These are phyloP conservation scores for Synanthedon formicaeformis DNA, from an alignment of 2,888 invertebrate genomes.

Conservation along the genomic window DNA sequence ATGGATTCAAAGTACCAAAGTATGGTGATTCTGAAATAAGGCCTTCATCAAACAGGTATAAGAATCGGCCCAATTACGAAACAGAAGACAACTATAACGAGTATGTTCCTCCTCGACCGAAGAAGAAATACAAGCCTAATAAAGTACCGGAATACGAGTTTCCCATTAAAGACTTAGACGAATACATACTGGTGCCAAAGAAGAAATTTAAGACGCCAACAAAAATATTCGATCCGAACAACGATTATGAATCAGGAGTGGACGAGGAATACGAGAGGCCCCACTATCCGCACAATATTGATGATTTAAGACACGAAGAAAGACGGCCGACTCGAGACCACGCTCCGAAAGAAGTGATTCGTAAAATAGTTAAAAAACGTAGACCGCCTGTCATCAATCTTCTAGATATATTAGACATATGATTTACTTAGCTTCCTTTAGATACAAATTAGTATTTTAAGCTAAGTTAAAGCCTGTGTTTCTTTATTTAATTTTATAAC, in stretches of 20 bases:
- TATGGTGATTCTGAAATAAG: slow-evolving; percentile 29
- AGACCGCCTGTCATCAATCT: slow-evolving; percentile 44
- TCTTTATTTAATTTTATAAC: too few relatives aligned
- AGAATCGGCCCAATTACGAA: slow-evolving; percentile 16
- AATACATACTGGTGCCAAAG: slow-evolving; percentile 54
- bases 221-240: slow-evolving; percentile 25
- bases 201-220: slow-evolving; percentile 46
- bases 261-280: slow-evolving; percentile 50
- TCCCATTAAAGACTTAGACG: slow-evolving; percentile 40
- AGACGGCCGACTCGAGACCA: slow-evolving; percentile 29
- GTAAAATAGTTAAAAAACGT: slow-evolving; percentile 52
- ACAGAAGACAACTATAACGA: slow-evolving; percentile 30
- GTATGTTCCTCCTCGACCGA: slow-evolving; percentile 37
- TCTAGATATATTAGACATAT: slow-evolving; percentile 60
- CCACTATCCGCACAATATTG: slow-evolving; percentile 20
- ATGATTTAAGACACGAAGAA: slow-evolving; percentile 30
- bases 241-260: slow-evolving; percentile 32
- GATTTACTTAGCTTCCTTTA: slow-evolving; percentile 22
- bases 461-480: too few relatives aligned
- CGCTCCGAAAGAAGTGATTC: slow-evolving; percentile 37
- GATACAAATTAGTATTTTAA: too few relatives aligned
- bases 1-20: slow-evolving; percentile 31
- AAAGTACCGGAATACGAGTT: slow-evolving; percentile 34
- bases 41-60: slow-evolving; percentile 15
- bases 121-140: slow-evolving; percentile 42